Base-by-base conservation (phyloP, 1,140 invertebrate species). In the Piezodorus guildinii region DNA sequence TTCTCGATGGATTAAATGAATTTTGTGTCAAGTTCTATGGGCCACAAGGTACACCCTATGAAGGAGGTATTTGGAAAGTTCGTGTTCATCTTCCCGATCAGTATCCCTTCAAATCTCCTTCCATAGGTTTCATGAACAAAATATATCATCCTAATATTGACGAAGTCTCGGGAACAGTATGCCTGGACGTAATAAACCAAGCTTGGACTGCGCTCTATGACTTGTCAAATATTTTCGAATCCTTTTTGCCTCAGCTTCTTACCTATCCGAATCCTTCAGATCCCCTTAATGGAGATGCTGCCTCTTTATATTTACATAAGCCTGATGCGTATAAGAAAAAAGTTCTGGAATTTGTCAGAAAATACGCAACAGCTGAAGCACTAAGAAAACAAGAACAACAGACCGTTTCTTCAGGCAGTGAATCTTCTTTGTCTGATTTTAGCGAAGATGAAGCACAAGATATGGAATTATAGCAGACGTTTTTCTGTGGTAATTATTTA, bases 71-170 rank as follows among this genome's bases (percentile, higher is more conserved):
- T 62, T 99, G 97, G 97, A 96, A 96, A 75, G 95, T 99, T 23
- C 82, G 96, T 68, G 97, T 99, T 62, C 96, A 99, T 80, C 79
- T 99, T 68, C 96, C 97, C 43, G 96, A 99, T 73, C 95, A 98
- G 75, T 99, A 99, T 78, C 96, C 97, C 49, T 99, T 99, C 79
- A 99, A 99, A 80, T 98, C 95, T 45, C 97, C 97, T 59, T 98
- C 95, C 56, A 99, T 99, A 76, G 97, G 96, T 14, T 99, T 99
- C 77, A 96, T 99, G 86, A 99, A 99, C 78, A 94, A 96, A 77
- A 96, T 99, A 63, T 99, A 96, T 78, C 97, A 99, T 80, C 97
- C 97, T 56, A 99, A 99, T 77, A 99, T 99, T 74, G 97, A 99
- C 77, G 97, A 99, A 83, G 94, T 96, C 19, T 98, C 95, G 43